Percentiles rank a stretch among this genome's conserved stretches.
These are phyloP conservation scores for Emmelina monodactyla DNA, from an alignment of 2,888 invertebrate species.

Conservation along the genomic window DNA sequence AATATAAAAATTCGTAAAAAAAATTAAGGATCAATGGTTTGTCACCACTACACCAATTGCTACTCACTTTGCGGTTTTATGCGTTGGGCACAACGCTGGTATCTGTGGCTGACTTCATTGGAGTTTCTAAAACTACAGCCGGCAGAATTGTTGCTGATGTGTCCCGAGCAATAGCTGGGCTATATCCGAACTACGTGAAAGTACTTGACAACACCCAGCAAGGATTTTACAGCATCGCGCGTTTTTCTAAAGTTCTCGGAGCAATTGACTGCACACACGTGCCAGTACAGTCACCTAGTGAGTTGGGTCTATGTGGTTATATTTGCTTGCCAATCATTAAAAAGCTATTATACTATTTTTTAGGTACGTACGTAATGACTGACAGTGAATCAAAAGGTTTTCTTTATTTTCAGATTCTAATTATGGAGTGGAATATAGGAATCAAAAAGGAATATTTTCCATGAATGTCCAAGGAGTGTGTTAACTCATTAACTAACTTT, in stretches of 20 bases:
- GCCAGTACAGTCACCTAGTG: slow-evolving; percentile 11
- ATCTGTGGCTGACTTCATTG: slow-evolving; percentile 19
- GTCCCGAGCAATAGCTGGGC: slow-evolving; percentile 15
- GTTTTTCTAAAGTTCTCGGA: slow-evolving; percentile 13
- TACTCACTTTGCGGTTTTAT: slow-evolving; percentile 19
- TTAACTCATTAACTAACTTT: too few species aligned
- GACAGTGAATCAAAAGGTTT: too few species aligned
- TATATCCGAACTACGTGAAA: slow-evolving; percentile 16
- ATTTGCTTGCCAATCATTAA: too few species aligned
- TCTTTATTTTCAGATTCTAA: too few species aligned
- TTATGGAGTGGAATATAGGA: too few species aligned
- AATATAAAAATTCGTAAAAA: too few species aligned
- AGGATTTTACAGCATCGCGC: slow-evolving; percentile 12
- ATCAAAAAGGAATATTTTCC: too few species aligned
- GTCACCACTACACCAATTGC: slow-evolving; percentile 17
- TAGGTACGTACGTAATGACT: too few species aligned
- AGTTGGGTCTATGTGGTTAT: slow-evolving; percentile 1
- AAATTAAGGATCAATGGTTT: too few species aligned
- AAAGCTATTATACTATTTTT: too few species aligned
- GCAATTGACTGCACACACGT: slow-evolving; percentile 15
- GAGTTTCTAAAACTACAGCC: slow-evolving; percentile 19
- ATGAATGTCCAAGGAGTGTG: too few species aligned
- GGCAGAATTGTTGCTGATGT: slow-evolving; percentile 17
- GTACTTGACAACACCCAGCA: slow-evolving; percentile 11
- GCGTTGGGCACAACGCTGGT: slow-evolving; percentile 19